Percentiles rank a stretch among this genome's conserved stretches.
These are phyloP conservation scores for Hylia prasina DNA, from an alignment of 2,113 vertebrate species.

Conservation along the genomic window DNA sequence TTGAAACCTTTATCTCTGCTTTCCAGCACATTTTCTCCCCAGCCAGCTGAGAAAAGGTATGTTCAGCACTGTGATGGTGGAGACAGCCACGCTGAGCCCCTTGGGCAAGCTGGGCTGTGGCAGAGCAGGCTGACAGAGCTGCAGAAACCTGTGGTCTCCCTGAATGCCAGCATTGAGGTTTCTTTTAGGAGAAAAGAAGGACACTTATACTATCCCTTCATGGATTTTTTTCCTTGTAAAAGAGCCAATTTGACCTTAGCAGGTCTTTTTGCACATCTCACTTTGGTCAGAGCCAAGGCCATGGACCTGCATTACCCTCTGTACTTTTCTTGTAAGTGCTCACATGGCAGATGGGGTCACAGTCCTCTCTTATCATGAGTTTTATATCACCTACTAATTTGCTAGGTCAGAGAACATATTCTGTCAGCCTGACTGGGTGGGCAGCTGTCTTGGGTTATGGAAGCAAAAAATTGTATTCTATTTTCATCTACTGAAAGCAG, in stretches of 20 bases:
- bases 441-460: no score
- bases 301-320: neutral
- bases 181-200: neutral
- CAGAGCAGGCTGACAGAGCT: neutral
- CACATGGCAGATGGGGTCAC: fast-evolving
- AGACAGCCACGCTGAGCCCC: fast-evolving
- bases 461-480: no score
- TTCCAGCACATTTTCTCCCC: neutral
- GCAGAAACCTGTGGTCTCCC: neutral
- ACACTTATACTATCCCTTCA: neutral
- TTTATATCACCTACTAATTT: neutral
- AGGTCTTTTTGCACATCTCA: neutral
- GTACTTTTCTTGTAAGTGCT: neutral
- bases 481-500: no score
- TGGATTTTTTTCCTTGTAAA: neutral
- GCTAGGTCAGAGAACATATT: neutral
- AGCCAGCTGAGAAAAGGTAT: neutral
- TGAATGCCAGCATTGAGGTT: neutral
- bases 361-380: neutral
- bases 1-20: neutral
- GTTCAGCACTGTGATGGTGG: neutral
- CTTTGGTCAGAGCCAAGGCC: neutral
- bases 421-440: neutral
- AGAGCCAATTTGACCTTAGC: neutral
- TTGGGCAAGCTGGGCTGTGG: neutral